These are phyloP conservation scores for Phodopus roborovskii DNA, from an alignment of 2,113 vertebrate species.

Conservation along the genomic window DNA sequence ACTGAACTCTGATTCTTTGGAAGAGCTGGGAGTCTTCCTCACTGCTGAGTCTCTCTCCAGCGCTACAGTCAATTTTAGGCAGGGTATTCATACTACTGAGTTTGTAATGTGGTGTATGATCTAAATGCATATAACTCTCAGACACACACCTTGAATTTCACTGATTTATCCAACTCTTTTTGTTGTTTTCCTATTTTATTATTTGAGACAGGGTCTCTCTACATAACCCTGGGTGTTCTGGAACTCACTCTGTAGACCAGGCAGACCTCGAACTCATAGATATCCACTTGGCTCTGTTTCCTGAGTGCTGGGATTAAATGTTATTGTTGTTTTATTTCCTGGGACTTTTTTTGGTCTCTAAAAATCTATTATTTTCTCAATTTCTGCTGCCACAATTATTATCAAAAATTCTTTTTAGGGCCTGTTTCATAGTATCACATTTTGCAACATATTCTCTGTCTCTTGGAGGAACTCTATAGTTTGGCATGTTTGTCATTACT, in stretches of 20 bases:
- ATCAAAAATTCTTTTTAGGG: not conserved
- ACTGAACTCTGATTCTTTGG: no score
- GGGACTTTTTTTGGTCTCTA: not conserved
- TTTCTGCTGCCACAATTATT: not conserved
- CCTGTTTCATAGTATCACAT: not conserved
- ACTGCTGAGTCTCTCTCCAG: not conserved
- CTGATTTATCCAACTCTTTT: not conserved
- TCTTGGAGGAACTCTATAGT: not conserved
- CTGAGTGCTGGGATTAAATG: not conserved
- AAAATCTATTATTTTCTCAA: not conserved
- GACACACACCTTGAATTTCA: not conserved
- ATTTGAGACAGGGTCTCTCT: not conserved
- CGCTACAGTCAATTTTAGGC: not conserved
- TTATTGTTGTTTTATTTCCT: not conserved
- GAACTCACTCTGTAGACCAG: no score
- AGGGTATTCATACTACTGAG: not conserved
- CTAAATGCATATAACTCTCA: not conserved
- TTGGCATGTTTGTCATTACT: not conserved
- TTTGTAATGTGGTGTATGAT: not conserved
- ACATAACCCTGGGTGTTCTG: no score
- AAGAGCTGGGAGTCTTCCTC: not conserved
- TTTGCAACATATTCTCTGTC: not conserved
- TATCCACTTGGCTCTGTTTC: not conserved
- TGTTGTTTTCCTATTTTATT: not conserved
- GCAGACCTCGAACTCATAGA: no score